These are phyloP conservation scores for Thomomys bottae DNA, from an alignment of 2,113 vertebrate genomes.

Conservation along the genomic window DNA sequence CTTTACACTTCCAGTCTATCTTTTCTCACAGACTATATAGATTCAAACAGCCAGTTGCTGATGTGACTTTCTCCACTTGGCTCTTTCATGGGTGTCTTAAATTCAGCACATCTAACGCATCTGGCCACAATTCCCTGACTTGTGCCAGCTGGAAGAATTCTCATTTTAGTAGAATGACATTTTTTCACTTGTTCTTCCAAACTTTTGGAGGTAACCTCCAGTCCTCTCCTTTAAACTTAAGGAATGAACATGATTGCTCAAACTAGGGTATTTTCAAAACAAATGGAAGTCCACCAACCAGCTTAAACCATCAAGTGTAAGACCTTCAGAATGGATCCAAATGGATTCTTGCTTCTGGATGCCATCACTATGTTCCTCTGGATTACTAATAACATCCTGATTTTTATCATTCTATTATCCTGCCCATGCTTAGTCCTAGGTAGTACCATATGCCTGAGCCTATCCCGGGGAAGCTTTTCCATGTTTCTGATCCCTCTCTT, in stretches of 20 bases:
- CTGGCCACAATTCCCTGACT: not conserved
- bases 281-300: not conserved
- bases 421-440: not conserved
- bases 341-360: not conserved
- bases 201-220: not conserved
- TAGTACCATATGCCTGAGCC: not conserved
- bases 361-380: not conserved
- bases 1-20: not conserved
- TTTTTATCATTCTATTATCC: not conserved
- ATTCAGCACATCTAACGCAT: not conserved
- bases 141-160: not conserved
- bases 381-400: not conserved
- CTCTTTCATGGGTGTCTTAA: not conserved
- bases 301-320: no score
- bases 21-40: not conserved
- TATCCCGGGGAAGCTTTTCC: not conserved
- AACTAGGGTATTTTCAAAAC: not conserved
- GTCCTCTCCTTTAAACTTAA: not conserved
- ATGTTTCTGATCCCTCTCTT: not conserved
- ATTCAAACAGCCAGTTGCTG: not conserved
- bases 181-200: not conserved
- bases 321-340: not conserved
- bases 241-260: not conserved
- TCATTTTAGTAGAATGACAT: not conserved
- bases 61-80: not conserved